Evolutionary conservation across 2,888 invertebrate species (phyloP), one percentile per base, ranked within the genome.

Genomic region (Chrysolina americana): DNA sequence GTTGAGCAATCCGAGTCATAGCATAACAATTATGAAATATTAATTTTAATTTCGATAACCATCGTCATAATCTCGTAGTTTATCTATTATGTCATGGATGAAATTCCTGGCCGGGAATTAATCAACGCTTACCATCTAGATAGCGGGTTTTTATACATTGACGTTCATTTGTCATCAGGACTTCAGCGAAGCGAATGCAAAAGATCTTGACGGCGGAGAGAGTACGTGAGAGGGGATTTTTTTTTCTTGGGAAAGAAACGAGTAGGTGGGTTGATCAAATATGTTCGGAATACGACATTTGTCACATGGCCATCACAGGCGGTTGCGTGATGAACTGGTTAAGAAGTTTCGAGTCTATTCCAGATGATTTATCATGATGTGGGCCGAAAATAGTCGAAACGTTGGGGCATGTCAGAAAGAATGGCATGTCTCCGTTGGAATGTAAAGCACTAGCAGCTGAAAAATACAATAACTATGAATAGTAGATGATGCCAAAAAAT

Each of bases 121-220:
- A 72, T 72, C 71, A 68, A 23, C 53, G 47, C 66, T 59, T 72
- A 68, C 17, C 65, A 65, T 72, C 66, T 68, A 72, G 21, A 50
- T 68, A 68, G 66, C 62, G 28, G 41, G 36, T 17, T 36, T 65
- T 62, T 47, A 48, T 48, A 36, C 47, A 23, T 48, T 68, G 68
- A 63, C 36, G 59, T 62, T 68, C 66, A 72, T 68, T 72, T 72
- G 71, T 72, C 71, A 68, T 59, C 62, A 63, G 41, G 48, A 15
- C 64, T 64, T 65, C 64, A 65, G 50, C 65, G 64, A 44, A 41
- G 28, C 28, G 44, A 28, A 59, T 28, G 47, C 50, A 68, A 36
- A 17, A 56, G 48, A 56, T 56, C 41, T 68, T 41, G 68, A 56
- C 65, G 28, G 17, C 44, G n/a, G 44, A 47, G 44, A 44, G 44